Percentiles rank a stretch among this genome's conserved stretches.
These are phyloP conservation scores for Serranus cabrilla DNA, from an alignment of 2,797 vertebrate genomes.

Conservation along the genomic window DNA sequence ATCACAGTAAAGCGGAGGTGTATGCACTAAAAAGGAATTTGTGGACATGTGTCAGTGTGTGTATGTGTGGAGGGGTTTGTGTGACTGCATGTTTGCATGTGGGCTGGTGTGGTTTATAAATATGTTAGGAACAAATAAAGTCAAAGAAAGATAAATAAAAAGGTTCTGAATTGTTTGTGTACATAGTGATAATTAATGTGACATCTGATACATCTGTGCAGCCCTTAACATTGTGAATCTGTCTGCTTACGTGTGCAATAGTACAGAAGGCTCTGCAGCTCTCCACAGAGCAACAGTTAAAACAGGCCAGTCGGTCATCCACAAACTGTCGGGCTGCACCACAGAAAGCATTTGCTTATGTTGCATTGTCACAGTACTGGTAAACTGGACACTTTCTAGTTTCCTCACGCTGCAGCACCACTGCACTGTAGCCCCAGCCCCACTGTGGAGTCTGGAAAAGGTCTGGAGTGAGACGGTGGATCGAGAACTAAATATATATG, in stretches of 20 bases:
- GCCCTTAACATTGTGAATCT: not conserved
- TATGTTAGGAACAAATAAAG: not conserved
- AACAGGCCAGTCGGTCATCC: conserved; percentile 46
- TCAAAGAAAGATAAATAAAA: not conserved
- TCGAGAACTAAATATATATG: conserved; percentile 6
- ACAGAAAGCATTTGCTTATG: conserved; percentile 31
- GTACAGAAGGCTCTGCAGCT: conserved; percentile 6
- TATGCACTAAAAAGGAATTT: not conserved
- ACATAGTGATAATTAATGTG: not conserved
- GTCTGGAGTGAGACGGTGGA: not conserved
- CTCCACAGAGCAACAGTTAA: conserved; percentile 37
- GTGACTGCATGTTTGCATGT: not conserved
- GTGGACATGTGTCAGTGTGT: not conserved
- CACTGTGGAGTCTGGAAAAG: not conserved
- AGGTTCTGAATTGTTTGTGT: not conserved
- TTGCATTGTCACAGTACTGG: conserved; percentile 35
- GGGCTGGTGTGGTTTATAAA: not conserved
- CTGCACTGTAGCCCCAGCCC: conserved; percentile 14
- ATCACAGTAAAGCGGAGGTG: conserved; percentile 47
- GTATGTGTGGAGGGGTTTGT: not conserved
- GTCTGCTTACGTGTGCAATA: conserved; percentile 22
- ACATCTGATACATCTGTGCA: not conserved
- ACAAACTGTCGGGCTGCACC: conserved; percentile 19
- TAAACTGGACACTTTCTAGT: conserved; percentile 11
- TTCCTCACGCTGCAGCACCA: conserved; percentile 23